phyloP scores from a whole-genome alignment of 2,888 invertebrate genomes.

The Gisinianus flammeolus region DNA sequence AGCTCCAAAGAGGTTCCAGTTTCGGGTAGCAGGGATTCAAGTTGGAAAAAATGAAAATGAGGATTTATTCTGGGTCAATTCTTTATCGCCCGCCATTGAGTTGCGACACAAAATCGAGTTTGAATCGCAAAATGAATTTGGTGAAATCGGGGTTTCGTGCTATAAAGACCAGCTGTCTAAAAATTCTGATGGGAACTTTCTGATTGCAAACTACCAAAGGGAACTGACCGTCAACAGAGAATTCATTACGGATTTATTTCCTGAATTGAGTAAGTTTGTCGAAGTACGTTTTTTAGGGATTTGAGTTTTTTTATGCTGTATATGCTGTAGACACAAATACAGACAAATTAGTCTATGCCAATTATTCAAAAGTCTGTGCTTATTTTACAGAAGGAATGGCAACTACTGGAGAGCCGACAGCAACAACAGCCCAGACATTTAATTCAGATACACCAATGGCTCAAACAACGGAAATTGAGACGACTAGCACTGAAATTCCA shows the following conservation, averaged over 20 bases:
- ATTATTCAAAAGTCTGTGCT: too few species aligned
- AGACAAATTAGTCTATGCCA: too few species aligned
- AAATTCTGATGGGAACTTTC: not conserved
- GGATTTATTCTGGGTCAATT: not conserved
- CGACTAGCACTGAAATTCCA: too few species aligned
- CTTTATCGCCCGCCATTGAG: not conserved
- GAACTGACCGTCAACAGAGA: not conserved
- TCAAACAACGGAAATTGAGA: too few species aligned
- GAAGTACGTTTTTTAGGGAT: too few species aligned
- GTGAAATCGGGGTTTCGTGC: not conserved
- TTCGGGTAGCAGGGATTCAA: not conserved
- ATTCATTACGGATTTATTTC: not conserved
- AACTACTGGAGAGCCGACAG: too few species aligned
- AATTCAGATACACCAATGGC: too few species aligned
- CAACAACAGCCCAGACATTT: too few species aligned
- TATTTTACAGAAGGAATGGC: too few species aligned
- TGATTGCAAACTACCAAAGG: not conserved
- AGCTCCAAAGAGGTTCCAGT: not conserved
- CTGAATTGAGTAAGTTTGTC: conserved; percentile 3
- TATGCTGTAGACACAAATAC: too few species aligned
- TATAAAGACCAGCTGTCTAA: not conserved
- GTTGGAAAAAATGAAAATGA: not conserved
- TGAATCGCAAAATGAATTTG: not conserved
- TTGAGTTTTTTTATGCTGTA: too few species aligned
- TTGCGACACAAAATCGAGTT: not conserved